These are phyloP conservation scores for Teleogryllus oceanicus DNA, from an alignment of 2,888 invertebrate genomes.

Conservation along the genomic window DNA sequence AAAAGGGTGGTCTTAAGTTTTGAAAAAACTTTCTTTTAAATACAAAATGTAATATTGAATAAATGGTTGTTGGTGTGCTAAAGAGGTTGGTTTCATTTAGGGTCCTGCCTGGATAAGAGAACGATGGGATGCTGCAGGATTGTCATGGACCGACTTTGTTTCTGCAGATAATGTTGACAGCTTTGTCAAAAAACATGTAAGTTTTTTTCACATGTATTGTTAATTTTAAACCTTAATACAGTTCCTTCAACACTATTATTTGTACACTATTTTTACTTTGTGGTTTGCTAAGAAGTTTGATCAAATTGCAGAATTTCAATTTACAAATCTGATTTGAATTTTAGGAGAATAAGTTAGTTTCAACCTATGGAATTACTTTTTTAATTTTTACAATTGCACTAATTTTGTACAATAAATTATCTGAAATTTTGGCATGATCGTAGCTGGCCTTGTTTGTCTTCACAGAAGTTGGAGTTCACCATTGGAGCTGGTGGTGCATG, in stretches of 20 bases:
- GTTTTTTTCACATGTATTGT: slow-evolving; percentile 33
- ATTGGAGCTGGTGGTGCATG: slow-evolving; percentile 44
- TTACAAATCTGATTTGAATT: not conserved
- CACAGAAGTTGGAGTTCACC: slow-evolving; percentile 56
- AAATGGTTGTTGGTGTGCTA: no score
- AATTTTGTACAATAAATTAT: no score
- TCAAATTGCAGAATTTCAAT: not conserved
- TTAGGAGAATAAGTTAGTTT: no score
- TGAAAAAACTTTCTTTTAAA: not conserved
- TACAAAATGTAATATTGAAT: no score
- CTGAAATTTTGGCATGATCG: no score
- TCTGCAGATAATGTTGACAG: slow-evolving; percentile 47
- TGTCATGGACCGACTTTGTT: slow-evolving; percentile 56
- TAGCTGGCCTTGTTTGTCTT: slow-evolving; percentile 29
- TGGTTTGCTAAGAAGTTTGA: no score
- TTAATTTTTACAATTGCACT: no score
- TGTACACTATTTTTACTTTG: no score
- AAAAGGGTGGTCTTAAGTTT: no score
- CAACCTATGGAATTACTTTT: no score
- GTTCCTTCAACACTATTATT: no score
- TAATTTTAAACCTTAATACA: no score
- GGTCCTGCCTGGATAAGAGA: slow-evolving; percentile 54
- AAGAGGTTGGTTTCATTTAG: slow-evolving; percentile 27
- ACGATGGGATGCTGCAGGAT: slow-evolving; percentile 55
- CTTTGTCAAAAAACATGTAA: slow-evolving; percentile 53